Conservation (phyloP, 2,888 invertebrate species). For the Itoplectis maculator region DNA sequence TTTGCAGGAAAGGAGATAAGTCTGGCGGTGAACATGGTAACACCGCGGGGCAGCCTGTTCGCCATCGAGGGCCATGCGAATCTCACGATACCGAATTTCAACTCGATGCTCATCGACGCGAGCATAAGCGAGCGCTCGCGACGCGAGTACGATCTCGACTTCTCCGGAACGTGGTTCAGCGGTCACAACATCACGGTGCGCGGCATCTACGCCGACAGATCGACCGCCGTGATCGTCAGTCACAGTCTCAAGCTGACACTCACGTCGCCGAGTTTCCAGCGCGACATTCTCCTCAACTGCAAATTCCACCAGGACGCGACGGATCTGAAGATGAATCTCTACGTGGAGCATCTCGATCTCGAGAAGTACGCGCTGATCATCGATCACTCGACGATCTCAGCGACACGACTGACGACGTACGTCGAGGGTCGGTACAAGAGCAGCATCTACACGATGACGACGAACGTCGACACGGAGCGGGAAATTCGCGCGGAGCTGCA, state of each 20-base stretch:
- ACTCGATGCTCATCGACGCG: slow-evolving; percentile 88
- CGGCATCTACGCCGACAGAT: slow-evolving; percentile 91
- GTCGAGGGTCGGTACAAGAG: slow-evolving; percentile 89
- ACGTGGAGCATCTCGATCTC: slow-evolving; percentile 88
- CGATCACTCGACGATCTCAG: slow-evolving; percentile 87
- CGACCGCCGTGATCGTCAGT: slow-evolving; percentile 87
- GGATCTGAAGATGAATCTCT: slow-evolving; percentile 89
- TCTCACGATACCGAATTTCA: slow-evolving; percentile 90
- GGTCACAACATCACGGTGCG: slow-evolving; percentile 90
- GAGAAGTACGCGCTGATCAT: slow-evolving; percentile 88
- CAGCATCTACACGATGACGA: slow-evolving; percentile 89
- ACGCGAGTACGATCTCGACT: slow-evolving; percentile 90
- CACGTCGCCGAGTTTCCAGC: slow-evolving; percentile 89
- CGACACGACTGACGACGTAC: slow-evolving; percentile 88
- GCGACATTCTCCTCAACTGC: slow-evolving; percentile 88
- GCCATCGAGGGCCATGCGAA: slow-evolving; percentile 90
- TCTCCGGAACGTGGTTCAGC: slow-evolving; percentile 92
- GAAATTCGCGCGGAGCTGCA: slow-evolving; percentile 90
- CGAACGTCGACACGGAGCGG: slow-evolving; percentile 88
- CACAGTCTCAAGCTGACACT: slow-evolving; percentile 90
- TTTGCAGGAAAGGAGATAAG: slow-evolving; percentile 86
- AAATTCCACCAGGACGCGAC: slow-evolving; percentile 89
- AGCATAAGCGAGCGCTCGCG: slow-evolving; percentile 89
- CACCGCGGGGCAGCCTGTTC: slow-evolving; percentile 89
- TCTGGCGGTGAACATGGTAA: slow-evolving; percentile 86